These are phyloP conservation scores for Ormyrus nitidulus DNA, from an alignment of 2,888 invertebrate genomes.

Conservation along the genomic window DNA sequence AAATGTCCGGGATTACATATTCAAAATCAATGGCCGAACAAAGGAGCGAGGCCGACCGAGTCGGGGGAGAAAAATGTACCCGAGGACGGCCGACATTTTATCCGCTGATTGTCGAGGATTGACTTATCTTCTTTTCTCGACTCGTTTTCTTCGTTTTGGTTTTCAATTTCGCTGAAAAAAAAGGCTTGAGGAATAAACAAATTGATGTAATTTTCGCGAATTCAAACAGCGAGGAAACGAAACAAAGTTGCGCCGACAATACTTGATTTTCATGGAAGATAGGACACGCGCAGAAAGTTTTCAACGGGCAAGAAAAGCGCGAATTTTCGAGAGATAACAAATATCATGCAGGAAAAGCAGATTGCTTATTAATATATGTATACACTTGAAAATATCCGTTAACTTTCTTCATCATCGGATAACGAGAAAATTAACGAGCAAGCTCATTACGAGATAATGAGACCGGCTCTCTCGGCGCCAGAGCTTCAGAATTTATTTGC, in stretches of 20 bases:
- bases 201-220: too few species aligned
- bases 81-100: conserved; percentile 54
- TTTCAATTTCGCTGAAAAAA: too few species aligned
- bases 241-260: not conserved
- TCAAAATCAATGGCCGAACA: conserved; percentile 73
- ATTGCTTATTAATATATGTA: conserved; percentile 39
- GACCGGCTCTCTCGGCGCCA: conserved; percentile 26
- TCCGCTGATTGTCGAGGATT: conserved; percentile 23
- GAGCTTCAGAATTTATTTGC: conserved; percentile 46
- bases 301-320: conserved; percentile 5
- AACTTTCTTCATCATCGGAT: conserved; percentile 52
- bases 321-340: not conserved
- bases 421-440: conserved; percentile 56
- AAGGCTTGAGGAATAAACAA: too few species aligned
- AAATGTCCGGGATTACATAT: conserved; percentile 73
- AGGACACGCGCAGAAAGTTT: not conserved
- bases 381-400: conserved; percentile 35
- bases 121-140: not conserved
- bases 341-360: not conserved
- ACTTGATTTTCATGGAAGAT: not conserved
- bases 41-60: conserved; percentile 45
- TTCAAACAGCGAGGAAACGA: too few species aligned
- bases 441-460: conserved; percentile 57
- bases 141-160: not conserved
- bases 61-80: conserved; percentile 17